Evolutionary conservation across 1,140 invertebrate genomes (phyloP).

Genomic region (Eufriesea mexicana): DNA sequence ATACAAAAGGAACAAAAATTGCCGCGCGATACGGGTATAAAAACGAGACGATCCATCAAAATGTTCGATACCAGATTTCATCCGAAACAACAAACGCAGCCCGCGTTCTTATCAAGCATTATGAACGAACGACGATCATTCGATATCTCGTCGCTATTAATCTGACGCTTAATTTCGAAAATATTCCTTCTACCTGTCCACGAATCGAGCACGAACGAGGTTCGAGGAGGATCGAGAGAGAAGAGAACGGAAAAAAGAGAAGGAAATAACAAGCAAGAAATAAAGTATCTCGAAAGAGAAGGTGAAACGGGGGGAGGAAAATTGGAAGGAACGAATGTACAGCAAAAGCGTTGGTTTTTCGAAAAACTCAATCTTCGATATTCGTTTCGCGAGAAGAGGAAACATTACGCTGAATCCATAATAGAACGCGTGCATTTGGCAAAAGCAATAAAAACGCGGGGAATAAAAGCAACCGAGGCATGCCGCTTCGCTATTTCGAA

Average conservation of each 20-base stretch:
- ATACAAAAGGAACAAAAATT: slow-evolving; percentile 41
- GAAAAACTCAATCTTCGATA: slow-evolving; percentile 42
- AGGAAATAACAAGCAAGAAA: background rate
- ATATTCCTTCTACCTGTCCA: background rate
- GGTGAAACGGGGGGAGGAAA: background rate
- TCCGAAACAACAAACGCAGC: background rate
- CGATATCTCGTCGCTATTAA: background rate
- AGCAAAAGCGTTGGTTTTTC: slow-evolving; percentile 7
- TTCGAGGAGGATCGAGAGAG: background rate
- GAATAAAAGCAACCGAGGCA: slow-evolving; percentile 7
- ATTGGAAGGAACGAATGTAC: background rate
- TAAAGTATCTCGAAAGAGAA: no score
- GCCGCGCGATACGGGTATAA: background rate
- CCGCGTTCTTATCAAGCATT: background rate
- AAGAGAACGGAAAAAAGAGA: background rate
- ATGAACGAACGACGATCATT: slow-evolving; percentile 9
- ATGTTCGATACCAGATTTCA: slow-evolving; percentile 24
- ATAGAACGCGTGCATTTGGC: slow-evolving; percentile 24
- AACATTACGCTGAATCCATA: slow-evolving; percentile 23
- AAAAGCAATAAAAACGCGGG: slow-evolving; percentile 19
- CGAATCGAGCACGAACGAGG: no score
- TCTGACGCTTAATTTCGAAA: slow-evolving; percentile 9
- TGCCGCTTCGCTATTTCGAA: slow-evolving; percentile 1
- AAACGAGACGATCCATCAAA: slow-evolving; percentile 31
- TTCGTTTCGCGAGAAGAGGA: slow-evolving; percentile 22